These are phyloP conservation scores for Sabatieria punctata DNA, from an alignment of 2,888 invertebrate genomes.

Conservation along the genomic window DNA sequence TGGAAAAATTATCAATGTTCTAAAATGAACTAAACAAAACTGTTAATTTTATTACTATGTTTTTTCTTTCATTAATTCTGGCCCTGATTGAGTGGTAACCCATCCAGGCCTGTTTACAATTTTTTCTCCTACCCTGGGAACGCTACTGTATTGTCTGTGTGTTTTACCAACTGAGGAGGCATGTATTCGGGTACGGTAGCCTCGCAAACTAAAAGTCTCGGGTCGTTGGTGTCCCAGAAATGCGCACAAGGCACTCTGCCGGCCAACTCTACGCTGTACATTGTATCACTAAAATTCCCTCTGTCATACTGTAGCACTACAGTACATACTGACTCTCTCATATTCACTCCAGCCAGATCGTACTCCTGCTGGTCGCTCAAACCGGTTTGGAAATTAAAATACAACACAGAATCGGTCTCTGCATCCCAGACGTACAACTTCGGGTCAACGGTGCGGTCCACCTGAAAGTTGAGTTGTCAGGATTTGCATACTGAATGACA, in stretches of 20 bases:
- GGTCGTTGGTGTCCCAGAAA: slow-evolving; percentile 73
- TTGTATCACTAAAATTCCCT: too few relatives aligned
- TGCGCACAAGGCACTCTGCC: slow-evolving; percentile 44
- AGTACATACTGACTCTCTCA: neutral
- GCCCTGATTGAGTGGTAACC: too few relatives aligned
- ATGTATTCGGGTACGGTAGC: too few relatives aligned
- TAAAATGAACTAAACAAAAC: too few relatives aligned
- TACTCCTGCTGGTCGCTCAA: slow-evolving; percentile 25
- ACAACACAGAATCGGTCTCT: slow-evolving; percentile 58
- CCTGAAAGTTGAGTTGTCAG: slow-evolving; percentile 2
- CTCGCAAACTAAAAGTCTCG: slow-evolving; percentile 66
- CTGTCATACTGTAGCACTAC: neutral
- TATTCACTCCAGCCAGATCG: slow-evolving; percentile 20
- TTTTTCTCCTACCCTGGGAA: too few relatives aligned
- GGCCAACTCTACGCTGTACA: too few relatives aligned
- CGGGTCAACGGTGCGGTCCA: slow-evolving; percentile 49
- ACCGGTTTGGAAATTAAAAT: slow-evolving; percentile 49
- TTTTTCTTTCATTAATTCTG: too few relatives aligned
- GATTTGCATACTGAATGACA: neutral
- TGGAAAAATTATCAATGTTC: too few relatives aligned
- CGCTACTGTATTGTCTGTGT: too few relatives aligned
- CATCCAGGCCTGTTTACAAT: too few relatives aligned
- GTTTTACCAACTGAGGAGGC: too few relatives aligned
- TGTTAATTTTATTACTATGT: too few relatives aligned
- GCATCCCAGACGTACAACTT: slow-evolving; percentile 78